Percentiles rank a stretch among this genome's conserved stretches.
Conservation (phyloP, 2,888 invertebrate genomes). For the Trichopoda pennipes region DNA sequence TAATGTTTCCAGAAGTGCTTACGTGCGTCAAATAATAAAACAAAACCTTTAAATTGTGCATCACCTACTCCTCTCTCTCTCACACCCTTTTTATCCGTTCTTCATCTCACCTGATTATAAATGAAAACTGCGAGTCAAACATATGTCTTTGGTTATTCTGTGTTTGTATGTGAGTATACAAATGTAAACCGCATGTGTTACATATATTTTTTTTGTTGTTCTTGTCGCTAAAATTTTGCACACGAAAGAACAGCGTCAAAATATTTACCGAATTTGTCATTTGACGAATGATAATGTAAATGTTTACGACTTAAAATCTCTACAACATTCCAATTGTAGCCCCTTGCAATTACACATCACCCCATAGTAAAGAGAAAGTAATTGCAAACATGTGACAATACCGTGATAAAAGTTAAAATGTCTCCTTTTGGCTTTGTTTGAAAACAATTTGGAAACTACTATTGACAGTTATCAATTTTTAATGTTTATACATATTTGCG, state of each 20-base stretch:
- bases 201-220: background rate
- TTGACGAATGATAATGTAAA: conserved; percentile 45
- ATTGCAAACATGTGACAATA: conserved; percentile 18
- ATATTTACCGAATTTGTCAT: conserved; percentile 73
- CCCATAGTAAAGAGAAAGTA: background rate
- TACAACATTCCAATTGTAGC: conserved; percentile 1
- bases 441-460: conserved; percentile 37
- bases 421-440: conserved; percentile 20
- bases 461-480: conserved; percentile 71
- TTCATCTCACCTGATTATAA: conserved; percentile 15
- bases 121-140: conserved; percentile 22
- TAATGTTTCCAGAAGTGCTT: conserved; percentile 65
- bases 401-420: conserved; percentile 45
- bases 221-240: conserved; percentile 45
- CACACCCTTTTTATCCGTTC: background rate
- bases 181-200: background rate
- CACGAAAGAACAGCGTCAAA: conserved; percentile 75
- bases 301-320: conserved; percentile 19
- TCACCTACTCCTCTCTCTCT: background rate
- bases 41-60: conserved; percentile 11
- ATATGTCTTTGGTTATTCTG: background rate
- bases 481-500: conserved; percentile 39
- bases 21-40: conserved; percentile 69
- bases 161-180: background rate
- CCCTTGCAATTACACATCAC: background rate